Evolutionary conservation across 2,888 invertebrate species (phyloP).

Genomic region (Xylocampa areola): DNA sequence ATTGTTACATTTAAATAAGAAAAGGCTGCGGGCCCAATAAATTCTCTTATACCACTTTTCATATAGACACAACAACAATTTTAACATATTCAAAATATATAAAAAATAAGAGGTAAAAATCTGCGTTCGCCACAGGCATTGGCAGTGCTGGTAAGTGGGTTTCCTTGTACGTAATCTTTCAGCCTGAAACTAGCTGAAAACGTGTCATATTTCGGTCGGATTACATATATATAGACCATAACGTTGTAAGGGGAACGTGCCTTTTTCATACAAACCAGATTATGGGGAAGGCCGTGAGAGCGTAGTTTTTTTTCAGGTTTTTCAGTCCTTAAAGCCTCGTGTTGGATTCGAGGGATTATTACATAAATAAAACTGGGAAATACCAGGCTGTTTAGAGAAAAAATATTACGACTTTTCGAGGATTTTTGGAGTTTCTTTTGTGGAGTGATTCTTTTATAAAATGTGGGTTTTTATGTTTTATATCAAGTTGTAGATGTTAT

Average conservation of each 20-base stretch:
- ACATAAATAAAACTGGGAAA: conserved; percentile 4
- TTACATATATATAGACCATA: conserved; percentile 40
- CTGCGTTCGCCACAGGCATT: conserved; percentile 3
- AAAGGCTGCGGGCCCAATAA: too few relatives aligned
- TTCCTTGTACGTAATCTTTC: conserved; percentile 56
- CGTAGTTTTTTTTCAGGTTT: conserved; percentile 15
- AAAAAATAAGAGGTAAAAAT: conserved; percentile 15
- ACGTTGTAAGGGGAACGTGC: conserved; percentile 44
- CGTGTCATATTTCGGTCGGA: conserved; percentile 45
- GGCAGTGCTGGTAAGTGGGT: conserved; percentile 47
- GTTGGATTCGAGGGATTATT: conserved; percentile 24
- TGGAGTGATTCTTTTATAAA: background rate
- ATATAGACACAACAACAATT: background rate
- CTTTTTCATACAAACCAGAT: conserved; percentile 35
- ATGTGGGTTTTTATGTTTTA: background rate
- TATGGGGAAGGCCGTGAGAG: conserved; percentile 8
- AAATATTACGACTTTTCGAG: background rate
- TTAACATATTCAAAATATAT: conserved; percentile 10
- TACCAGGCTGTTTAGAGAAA: too few relatives aligned
- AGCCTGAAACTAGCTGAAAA: conserved; percentile 21
- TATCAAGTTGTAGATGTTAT: too few relatives aligned
- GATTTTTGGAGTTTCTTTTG: background rate
- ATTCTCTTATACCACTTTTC: background rate
- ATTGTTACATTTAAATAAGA: too few relatives aligned
- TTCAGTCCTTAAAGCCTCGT: conserved; percentile 1